Evolutionary conservation across 2,888 invertebrate species (phyloP).

Genomic region (Himalopsyche anomala): DNA sequence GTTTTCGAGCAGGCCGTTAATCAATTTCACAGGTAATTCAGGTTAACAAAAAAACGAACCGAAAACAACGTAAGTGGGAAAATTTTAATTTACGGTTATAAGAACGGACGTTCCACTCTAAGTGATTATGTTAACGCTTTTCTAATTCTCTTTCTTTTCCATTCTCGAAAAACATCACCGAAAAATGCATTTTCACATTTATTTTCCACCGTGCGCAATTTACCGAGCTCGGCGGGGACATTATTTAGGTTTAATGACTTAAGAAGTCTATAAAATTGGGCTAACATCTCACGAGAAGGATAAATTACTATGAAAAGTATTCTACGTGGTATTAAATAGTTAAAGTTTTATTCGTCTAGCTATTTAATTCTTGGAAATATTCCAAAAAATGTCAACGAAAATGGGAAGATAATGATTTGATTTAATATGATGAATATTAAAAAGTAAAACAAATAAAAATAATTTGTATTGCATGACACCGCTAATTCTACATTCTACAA

Average conservation of each 20-base stretch:
- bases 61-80: slow-evolving; percentile 9
- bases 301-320: background rate
- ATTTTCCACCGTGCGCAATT: slow-evolving; percentile 3
- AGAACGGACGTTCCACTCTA: slow-evolving; percentile 8
- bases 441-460: no score
- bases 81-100: slow-evolving; percentile 4
- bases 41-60: slow-evolving; percentile 4
- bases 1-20: no score
- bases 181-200: slow-evolving; percentile 20
- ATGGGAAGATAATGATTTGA: no score
- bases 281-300: background rate
- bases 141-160: background rate
- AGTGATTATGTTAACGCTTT: slow-evolving; percentile 21
- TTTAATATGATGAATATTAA: no score
- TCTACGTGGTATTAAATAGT: background rate
- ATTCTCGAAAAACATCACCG: background rate
- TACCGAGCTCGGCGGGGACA: slow-evolving; percentile 7
- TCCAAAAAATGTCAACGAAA: background rate
- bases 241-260: slow-evolving; percentile 16
- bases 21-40: no score
- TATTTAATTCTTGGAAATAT: background rate
- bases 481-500: no score
- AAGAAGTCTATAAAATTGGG: slow-evolving; percentile 25
- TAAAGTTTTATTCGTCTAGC: background rate
- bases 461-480: no score